Percentiles rank a stretch among this genome's conserved stretches.
Conservation (phyloP, 2,113 vertebrate genomes). For the Ancistrus triradiatus region DNA sequence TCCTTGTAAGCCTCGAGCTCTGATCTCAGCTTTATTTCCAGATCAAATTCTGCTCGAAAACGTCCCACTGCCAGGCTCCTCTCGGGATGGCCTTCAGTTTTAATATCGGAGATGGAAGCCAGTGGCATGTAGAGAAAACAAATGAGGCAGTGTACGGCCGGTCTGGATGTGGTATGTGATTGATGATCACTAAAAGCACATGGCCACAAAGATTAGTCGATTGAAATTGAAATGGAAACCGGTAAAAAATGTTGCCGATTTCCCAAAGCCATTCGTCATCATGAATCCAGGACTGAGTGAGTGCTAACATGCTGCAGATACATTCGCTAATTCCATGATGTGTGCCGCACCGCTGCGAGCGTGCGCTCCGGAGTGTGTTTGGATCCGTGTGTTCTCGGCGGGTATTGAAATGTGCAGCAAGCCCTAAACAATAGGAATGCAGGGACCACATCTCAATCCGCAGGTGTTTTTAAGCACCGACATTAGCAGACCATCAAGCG, state of each 20-base stretch:
- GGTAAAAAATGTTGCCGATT: conserved; percentile 8
- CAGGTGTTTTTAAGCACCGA: background rate
- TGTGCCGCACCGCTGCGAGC: background rate
- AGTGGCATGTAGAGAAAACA: conserved; percentile 26
- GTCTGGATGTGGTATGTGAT: conserved; percentile 9
- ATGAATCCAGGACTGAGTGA: conserved; percentile 9
- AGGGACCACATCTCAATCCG: too few relatives aligned
- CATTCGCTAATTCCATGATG: background rate
- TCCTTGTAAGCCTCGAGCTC: conserved; percentile 22
- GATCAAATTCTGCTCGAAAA: conserved; percentile 53
- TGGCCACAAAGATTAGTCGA: background rate
- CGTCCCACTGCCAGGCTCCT: conserved; percentile 48
- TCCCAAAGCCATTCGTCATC: conserved; percentile 18
- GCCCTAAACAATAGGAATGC: too few relatives aligned
- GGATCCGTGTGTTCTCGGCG: too few relatives aligned
- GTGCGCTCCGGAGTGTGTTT: too few relatives aligned
- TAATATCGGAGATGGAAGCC: conserved; percentile 25
- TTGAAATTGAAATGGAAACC: background rate
- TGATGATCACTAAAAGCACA: background rate
- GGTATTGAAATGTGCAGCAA: too few relatives aligned
- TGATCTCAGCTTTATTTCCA: conserved; percentile 48
- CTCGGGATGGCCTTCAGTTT: conserved; percentile 30
- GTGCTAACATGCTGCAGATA: conserved; percentile 4
- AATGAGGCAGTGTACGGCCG: conserved; percentile 22
- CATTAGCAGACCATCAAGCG: background rate